A percentile compares a stretch with the other conserved stretches of the same genome.
These are phyloP conservation scores for Globia sparganii DNA, from an alignment of 2,888 invertebrate genomes.

Conservation along the genomic window DNA sequence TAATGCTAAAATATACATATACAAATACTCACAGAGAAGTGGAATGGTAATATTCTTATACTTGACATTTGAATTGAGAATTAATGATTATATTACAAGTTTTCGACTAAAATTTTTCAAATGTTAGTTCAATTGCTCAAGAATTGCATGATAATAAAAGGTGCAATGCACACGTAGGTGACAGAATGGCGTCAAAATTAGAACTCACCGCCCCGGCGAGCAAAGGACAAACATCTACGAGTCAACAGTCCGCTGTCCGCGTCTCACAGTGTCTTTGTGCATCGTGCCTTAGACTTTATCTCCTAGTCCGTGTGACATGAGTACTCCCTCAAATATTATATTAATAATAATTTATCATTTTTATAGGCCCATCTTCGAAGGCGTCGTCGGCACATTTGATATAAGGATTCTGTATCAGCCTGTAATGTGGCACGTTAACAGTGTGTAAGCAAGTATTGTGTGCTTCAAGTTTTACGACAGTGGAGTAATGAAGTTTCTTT, in stretches of 20 bases:
- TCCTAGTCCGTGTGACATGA: not conserved
- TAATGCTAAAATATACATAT: too few relatives aligned
- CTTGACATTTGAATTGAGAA: not conserved
- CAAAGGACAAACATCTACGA: not conserved
- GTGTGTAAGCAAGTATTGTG: conserved; percentile 33
- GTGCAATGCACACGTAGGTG: not conserved
- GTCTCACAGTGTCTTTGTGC: not conserved
- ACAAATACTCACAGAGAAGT: too few relatives aligned
- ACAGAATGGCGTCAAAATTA: not conserved
- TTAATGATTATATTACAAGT: not conserved
- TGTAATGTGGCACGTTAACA: conserved; percentile 41
- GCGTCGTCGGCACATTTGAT: conserved; percentile 37
- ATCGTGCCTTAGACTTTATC: conserved; percentile 17
- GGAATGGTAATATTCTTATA: too few relatives aligned
- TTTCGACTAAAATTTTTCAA: not conserved
- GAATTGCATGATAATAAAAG: not conserved
- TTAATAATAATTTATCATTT: conserved; percentile 66
- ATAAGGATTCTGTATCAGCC: conserved; percentile 40
- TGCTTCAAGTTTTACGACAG: conserved; percentile 47
- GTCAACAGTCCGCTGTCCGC: not conserved
- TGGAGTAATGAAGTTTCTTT: conserved; percentile 39
- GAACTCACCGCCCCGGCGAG: not conserved
- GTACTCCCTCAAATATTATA: conserved; percentile 29
- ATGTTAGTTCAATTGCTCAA: not conserved
- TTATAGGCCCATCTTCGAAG: conserved; percentile 66